Conservation (phyloP, 2,113 vertebrate species). For the Dunckerocampus dactyliophorus region DNA sequence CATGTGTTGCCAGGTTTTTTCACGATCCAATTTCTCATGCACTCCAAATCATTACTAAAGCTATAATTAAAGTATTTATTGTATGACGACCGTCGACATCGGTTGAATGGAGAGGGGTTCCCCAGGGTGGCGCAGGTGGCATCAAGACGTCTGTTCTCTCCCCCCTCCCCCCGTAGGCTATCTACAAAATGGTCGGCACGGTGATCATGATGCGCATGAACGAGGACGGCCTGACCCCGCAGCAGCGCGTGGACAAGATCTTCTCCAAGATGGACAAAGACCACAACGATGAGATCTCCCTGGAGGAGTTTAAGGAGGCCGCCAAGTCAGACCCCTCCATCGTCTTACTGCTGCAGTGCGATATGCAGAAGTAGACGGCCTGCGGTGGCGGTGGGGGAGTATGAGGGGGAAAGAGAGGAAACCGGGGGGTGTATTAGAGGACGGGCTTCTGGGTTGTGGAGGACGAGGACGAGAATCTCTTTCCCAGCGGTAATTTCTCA, state of each 20-base stretch:
- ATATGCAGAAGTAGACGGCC: constrained; percentile 90
- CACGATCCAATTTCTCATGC: no score
- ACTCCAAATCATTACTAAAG: no score
- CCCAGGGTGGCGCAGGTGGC: no score
- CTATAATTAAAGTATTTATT: no score
- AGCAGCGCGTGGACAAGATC: constrained; percentile 98
- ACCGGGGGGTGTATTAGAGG: constrained; percentile 16
- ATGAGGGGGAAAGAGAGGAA: constrained; percentile 10
- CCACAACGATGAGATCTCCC: constrained; percentile 93
- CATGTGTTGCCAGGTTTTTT: no score
- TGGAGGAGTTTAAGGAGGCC: constrained; percentile 98
- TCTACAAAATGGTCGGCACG: constrained; percentile 98
- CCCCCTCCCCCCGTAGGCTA: constrained; percentile 74
- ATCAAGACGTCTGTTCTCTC: no score
- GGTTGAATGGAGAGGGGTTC: no score
- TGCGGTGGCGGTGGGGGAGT: neutral
- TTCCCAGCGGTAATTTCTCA: no score
- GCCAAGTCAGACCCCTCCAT: constrained; percentile 96
- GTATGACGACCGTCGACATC: no score
- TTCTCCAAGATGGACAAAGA: constrained; percentile 99
- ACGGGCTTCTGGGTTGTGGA: constrained; percentile 7
- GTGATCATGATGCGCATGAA: constrained; percentile 99
- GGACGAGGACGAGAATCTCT: constrained; percentile 17
- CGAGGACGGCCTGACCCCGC: constrained; percentile 92
- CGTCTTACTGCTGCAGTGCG: constrained; percentile 92